Conservation (phyloP, 2,113 vertebrate species). For the Oreochromis niloticus region DNA sequence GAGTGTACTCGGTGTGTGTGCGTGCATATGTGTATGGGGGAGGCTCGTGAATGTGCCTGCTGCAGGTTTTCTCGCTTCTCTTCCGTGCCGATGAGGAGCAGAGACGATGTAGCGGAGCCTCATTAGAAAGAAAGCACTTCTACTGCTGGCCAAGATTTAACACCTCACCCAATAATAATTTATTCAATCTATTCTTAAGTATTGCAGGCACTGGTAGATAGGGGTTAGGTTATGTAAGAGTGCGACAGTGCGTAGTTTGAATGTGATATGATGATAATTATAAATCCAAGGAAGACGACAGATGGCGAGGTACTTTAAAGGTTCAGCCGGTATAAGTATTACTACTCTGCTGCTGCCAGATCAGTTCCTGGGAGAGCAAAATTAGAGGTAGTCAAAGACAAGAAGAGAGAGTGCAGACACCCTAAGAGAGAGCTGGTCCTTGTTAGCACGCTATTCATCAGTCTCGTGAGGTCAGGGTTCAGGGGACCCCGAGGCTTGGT, state of each 20-base stretch:
- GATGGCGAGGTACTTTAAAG: conserved; percentile 53
- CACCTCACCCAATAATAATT: conserved; percentile 58
- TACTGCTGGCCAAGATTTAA: conserved; percentile 50
- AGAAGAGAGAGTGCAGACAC: conserved; percentile 62
- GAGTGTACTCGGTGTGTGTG: neutral
- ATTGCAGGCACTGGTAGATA: conserved; percentile 19
- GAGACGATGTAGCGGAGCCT: conserved; percentile 23
- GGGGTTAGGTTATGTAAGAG: conserved; percentile 59
- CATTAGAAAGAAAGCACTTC: conserved; percentile 58
- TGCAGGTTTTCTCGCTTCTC: conserved; percentile 21
- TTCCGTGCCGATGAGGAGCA: neutral
- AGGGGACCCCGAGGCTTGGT: conserved; percentile 53
- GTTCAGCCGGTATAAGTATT: conserved; percentile 53
- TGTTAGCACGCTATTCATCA: conserved; percentile 68
- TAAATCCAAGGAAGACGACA: conserved; percentile 51
- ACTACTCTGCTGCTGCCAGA: conserved; percentile 30
- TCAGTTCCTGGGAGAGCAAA: neutral
- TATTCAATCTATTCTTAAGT: conserved; percentile 69
- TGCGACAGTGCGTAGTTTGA: conserved; percentile 45
- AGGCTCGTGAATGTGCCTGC: neutral
- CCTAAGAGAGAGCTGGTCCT: conserved; percentile 60
- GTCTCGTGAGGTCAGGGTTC: conserved; percentile 56
- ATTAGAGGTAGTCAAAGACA: conserved; percentile 27
- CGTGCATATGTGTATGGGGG: neutral
- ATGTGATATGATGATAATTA: conserved; percentile 62